phyloP scores from a whole-genome alignment of 1,140 invertebrate species.

The Microplitis mediator region DNA sequence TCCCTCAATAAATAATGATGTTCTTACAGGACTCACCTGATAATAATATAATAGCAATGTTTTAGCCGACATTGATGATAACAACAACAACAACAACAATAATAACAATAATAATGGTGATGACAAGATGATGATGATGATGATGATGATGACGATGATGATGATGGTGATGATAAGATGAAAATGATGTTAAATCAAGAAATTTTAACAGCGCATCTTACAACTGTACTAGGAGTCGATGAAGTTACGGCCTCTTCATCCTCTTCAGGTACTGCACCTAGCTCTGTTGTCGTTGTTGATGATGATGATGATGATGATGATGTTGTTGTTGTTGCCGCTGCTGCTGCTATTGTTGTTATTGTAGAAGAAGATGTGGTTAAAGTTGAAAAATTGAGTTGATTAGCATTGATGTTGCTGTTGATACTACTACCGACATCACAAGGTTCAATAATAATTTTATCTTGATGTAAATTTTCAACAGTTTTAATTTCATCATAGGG shows the following conservation, averaged over 20 bases:
- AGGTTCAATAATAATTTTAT: constrained; percentile 38
- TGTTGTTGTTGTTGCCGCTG: constrained; percentile 32
- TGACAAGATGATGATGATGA: neutral
- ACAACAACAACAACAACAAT: neutral
- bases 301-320: constrained; percentile 38
- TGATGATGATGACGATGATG: too few species aligned
- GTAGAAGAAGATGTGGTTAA: constrained; percentile 16
- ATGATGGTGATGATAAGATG: neutral
- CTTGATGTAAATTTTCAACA: constrained; percentile 43
- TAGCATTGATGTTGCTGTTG: too few species aligned
- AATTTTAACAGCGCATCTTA: constrained; percentile 32
- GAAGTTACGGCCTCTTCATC: constrained; percentile 66
- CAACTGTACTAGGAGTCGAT: constrained; percentile 68
- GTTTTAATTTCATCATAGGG: constrained; percentile 41
- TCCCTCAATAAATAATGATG: constrained; percentile 47
- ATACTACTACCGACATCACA: too few species aligned
- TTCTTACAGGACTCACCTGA: constrained; percentile 52
- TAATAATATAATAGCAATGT: constrained; percentile 2
- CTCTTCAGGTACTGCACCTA: constrained; percentile 70
- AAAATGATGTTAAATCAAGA: neutral
- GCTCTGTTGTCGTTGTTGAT: constrained; percentile 48
- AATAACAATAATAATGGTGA: constrained; percentile 8
- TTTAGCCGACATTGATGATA: neutral
- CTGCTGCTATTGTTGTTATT: neutral
- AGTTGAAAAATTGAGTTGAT: constrained; percentile 15